Conservation (phyloP, 2,888 invertebrate species). For the Drosophila eohydei region DNA sequence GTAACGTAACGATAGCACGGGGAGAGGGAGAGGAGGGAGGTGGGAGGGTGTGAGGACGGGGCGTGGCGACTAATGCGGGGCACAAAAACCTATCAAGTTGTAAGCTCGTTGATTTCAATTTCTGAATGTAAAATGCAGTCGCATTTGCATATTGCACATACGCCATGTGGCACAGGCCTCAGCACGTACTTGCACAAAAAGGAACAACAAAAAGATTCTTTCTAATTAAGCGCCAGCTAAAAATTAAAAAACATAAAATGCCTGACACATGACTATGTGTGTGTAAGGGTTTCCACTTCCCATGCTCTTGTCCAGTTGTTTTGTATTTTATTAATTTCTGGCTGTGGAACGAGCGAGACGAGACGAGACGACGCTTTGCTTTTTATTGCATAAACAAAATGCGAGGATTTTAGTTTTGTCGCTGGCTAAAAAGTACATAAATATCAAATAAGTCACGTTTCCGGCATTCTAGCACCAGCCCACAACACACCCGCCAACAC, state of each 20-base stretch:
- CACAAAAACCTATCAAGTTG: conserved; percentile 72
- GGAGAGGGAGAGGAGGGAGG: not conserved
- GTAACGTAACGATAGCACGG: conserved; percentile 24
- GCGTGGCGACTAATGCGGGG: conserved; percentile 38
- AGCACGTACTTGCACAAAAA: conserved; percentile 36
- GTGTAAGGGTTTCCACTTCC: not conserved
- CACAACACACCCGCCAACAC: conserved; percentile 24
- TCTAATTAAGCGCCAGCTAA: conserved; percentile 71
- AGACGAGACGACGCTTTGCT: conserved; percentile 22
- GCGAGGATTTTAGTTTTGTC: conserved; percentile 45
- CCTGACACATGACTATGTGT: conserved; percentile 26
- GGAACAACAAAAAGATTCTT: conserved; percentile 34
- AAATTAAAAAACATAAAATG: conserved; percentile 50
- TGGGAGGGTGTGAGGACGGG: not conserved
- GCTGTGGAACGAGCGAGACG: conserved; percentile 8
- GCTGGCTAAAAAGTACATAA: conserved; percentile 75
- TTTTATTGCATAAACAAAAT: conserved; percentile 57
- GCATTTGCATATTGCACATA: conserved; percentile 75
- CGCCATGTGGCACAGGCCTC: conserved; percentile 50
- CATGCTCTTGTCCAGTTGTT: not conserved
- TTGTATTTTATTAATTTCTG: conserved; percentile 29
- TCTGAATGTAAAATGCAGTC: conserved; percentile 71
- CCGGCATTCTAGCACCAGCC: conserved; percentile 49
- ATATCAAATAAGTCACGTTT: conserved; percentile 79
- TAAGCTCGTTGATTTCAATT: conserved; percentile 80